Conservation (phyloP, 2,797 vertebrate genomes). For the Gobionotothen gibberifrons region DNA sequence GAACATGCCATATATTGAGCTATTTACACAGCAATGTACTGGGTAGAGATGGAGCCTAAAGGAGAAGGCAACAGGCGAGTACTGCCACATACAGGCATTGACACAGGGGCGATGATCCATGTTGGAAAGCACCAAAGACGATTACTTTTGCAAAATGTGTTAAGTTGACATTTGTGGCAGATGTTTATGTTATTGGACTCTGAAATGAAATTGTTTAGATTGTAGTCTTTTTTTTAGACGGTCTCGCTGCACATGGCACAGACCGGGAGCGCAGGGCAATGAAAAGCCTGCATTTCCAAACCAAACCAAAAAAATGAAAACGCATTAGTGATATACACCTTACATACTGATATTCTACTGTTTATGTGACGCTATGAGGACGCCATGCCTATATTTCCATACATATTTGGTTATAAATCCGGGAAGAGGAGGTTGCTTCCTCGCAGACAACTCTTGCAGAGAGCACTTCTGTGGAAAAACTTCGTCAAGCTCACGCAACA, state of each 20-base stretch:
- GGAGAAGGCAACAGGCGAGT: conserved; percentile 56
- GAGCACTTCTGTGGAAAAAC: conserved; percentile 60
- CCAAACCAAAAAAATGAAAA: background rate
- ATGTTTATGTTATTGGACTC: background rate
- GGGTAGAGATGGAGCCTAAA: background rate
- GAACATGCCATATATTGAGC: background rate
- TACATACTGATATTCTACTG: background rate
- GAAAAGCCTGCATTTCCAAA: conserved; percentile 13
- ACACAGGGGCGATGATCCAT: background rate
- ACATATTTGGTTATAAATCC: conserved; percentile 55
- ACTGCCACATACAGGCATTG: background rate
- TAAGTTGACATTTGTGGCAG: background rate
- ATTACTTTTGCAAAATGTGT: background rate
- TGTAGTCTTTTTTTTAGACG: background rate
- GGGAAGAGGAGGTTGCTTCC: conserved; percentile 61
- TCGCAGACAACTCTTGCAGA: conserved; percentile 31
- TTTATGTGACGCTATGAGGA: background rate
- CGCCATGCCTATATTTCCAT: conserved; percentile 15
- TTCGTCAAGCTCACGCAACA: conserved; percentile 61
- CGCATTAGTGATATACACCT: background rate
- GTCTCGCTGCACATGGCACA: conserved; percentile 41
- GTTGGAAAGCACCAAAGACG: background rate
- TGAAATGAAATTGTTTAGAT: background rate
- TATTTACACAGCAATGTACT: conserved; percentile 3
- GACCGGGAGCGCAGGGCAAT: conserved; percentile 20